Conservation (phyloP, 92 coral and sea anemone genomes). For the Umimayanthus kanabou region DNA sequence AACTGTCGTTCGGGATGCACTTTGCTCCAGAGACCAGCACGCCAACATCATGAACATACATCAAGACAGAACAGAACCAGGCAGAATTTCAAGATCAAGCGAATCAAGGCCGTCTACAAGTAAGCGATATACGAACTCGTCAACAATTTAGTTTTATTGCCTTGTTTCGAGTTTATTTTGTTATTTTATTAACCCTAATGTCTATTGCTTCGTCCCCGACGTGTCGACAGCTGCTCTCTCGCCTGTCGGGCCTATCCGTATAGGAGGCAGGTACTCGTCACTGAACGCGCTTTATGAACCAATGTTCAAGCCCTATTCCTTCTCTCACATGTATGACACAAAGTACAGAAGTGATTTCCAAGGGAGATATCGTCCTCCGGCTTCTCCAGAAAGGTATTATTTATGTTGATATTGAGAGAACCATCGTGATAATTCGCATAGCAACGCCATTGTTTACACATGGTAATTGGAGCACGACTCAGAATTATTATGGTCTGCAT, state of each 20-base stretch:
- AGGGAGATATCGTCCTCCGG: slow-evolving; percentile 83
- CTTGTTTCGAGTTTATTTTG: slow-evolving; percentile 7
- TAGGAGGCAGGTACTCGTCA: slow-evolving; percentile 68
- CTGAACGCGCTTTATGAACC: slow-evolving; percentile 92
- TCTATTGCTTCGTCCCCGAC: not conserved
- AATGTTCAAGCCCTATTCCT: slow-evolving; percentile 91
- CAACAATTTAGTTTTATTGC: not conserved
- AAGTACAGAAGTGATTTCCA: slow-evolving; percentile 85
- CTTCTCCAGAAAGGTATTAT: slow-evolving; percentile 85
- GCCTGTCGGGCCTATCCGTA: slow-evolving; percentile 33
- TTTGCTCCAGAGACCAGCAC: not conserved
- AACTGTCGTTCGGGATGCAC: not conserved
- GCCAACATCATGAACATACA: not conserved
- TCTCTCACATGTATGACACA: slow-evolving; percentile 93
- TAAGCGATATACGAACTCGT: not conserved
- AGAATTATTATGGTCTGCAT: not conserved
- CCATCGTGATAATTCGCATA: slow-evolving; percentile 11
- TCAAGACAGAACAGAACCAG: slow-evolving; percentile 5
- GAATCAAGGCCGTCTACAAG: slow-evolving; percentile 32
- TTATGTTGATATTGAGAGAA: not conserved
- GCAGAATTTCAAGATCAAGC: slow-evolving; percentile 17
- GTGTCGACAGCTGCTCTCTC: slow-evolving; percentile 2
- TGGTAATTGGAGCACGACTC: not conserved
- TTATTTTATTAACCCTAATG: not conserved
- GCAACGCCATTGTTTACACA: slow-evolving; percentile 44